These are phyloP conservation scores for Planococcus citri DNA, from an alignment of 1,140 invertebrate species.

Conservation along the genomic window DNA sequence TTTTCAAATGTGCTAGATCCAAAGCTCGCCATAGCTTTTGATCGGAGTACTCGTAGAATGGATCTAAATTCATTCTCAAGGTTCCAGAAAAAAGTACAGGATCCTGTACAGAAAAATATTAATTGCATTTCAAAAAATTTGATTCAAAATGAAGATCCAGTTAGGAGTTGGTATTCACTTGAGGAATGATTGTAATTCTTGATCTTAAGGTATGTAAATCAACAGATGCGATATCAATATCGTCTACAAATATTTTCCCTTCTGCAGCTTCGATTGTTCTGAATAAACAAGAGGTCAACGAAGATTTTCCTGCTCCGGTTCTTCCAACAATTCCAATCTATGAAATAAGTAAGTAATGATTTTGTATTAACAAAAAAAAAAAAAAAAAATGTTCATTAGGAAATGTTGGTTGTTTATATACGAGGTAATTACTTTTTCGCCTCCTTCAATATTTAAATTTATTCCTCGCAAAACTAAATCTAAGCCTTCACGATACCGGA, in stretches of 20 bases:
- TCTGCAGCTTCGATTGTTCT: slow-evolving; percentile 75
- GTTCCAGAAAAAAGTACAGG: slow-evolving; percentile 52
- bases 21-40: slow-evolving; percentile 47
- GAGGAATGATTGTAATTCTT: slow-evolving; percentile 80
- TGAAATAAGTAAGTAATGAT: slow-evolving; percentile 22
- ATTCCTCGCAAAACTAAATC: slow-evolving; percentile 68
- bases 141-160: slow-evolving; percentile 42
- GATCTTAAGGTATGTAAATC: slow-evolving; percentile 79
- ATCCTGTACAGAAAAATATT: slow-evolving; percentile 30
- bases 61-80: slow-evolving; percentile 51
- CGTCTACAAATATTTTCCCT: slow-evolving; percentile 80
- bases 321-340: slow-evolving; percentile 63
- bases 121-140: background rate
- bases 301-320: slow-evolving; percentile 75
- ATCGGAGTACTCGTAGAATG: slow-evolving; percentile 46
- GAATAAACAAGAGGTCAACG: slow-evolving; percentile 65
- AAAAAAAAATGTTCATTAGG: background rate
- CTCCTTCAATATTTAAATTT: slow-evolving; percentile 51
- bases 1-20: slow-evolving; percentile 58
- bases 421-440: slow-evolving; percentile 52
- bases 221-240: slow-evolving; percentile 66
- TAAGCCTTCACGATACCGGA: slow-evolving; percentile 63
- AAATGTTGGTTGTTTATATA: no score
- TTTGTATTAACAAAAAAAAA: no score
- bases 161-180: slow-evolving; percentile 49